A percentile compares a stretch with the other conserved stretches of the same genome.
These are phyloP conservation scores for Aphelenchoides besseyi DNA, from an alignment of 1,140 invertebrate genomes.

Conservation along the genomic window DNA sequence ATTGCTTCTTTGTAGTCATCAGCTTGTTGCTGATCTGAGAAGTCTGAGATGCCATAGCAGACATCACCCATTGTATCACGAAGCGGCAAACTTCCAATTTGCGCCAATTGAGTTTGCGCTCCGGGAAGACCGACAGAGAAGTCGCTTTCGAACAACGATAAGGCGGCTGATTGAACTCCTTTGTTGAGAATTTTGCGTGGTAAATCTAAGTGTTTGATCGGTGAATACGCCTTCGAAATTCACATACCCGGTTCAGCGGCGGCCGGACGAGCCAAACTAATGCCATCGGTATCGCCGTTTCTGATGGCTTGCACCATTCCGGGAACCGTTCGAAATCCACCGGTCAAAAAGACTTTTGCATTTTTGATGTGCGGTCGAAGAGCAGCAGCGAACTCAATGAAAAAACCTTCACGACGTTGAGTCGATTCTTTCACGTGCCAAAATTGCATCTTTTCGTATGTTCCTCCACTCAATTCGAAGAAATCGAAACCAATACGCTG, in stretches of 20 bases:
- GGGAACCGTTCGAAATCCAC: conserved; percentile 24
- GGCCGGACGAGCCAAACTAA: conserved; percentile 22
- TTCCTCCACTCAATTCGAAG: conserved; percentile 28
- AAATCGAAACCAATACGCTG: conserved; percentile 30
- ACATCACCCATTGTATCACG: conserved; percentile 17
- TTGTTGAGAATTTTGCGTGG: conserved; percentile 16
- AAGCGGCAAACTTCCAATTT: background rate
- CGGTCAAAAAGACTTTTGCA: conserved; percentile 32
- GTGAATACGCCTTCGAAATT: background rate
- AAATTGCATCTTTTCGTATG: conserved; percentile 9
- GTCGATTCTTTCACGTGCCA: conserved; percentile 34
- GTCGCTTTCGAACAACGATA: conserved; percentile 13
- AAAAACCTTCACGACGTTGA: conserved; percentile 20
- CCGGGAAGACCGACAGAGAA: background rate
- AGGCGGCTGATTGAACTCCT: conserved; percentile 8
- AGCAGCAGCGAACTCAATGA: conserved; percentile 13
- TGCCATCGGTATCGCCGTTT: conserved; percentile 25
- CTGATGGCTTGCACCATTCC: conserved; percentile 20
- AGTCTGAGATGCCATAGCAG: conserved; percentile 20
- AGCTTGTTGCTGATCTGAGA: background rate
- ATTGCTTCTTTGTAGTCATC: background rate
- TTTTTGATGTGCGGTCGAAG: conserved; percentile 34
- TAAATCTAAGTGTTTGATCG: conserved; percentile 16
- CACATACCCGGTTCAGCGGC: background rate
- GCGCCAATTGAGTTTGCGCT: conserved; percentile 9